These are phyloP conservation scores for Drosophila pachea DNA, from an alignment of 1,140 invertebrate genomes.

Conservation along the genomic window DNA sequence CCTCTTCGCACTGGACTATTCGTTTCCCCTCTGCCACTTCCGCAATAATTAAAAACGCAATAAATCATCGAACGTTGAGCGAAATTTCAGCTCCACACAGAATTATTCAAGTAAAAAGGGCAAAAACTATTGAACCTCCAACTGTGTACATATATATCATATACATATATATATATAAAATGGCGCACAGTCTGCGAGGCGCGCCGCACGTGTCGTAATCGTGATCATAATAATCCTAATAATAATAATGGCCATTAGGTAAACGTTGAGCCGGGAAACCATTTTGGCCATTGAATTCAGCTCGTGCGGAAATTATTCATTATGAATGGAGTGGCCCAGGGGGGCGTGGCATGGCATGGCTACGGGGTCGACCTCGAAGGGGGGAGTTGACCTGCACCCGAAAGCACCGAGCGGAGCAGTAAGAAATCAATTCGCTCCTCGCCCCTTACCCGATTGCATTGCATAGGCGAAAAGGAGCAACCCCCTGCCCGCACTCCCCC, in stretches of 20 bases:
- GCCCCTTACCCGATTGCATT: conserved; percentile 35
- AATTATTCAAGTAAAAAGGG: conserved; percentile 37
- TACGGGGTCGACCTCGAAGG: no score
- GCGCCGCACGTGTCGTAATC: conserved; percentile 42
- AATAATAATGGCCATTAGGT: conserved; percentile 72
- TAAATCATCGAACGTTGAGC: conserved; percentile 59
- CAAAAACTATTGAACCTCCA: conserved; percentile 41
- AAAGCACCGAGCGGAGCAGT: conserved; percentile 37
- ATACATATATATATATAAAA: conserved; percentile 14
- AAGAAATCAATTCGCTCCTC: conserved; percentile 67
- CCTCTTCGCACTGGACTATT: no score
- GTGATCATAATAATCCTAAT: conserved; percentile 72
- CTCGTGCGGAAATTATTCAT: conserved; percentile 74
- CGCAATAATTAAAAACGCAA: conserved; percentile 58
- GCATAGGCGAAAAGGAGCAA: conserved; percentile 44
- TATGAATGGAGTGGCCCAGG: conserved; percentile 48
- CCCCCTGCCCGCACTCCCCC: no score
- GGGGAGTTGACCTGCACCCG: conserved; percentile 5
- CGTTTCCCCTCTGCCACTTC: not conserved
- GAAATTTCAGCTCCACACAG: conserved; percentile 31
- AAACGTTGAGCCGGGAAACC: conserved; percentile 61
- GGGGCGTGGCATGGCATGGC: conserved; percentile 11
- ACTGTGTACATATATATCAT: conserved; percentile 2
- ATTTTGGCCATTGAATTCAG: conserved; percentile 71
- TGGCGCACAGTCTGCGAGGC: conserved; percentile 17